Conservation (phyloP, 1,140 invertebrate species). For the Helicoverpa armigera region DNA sequence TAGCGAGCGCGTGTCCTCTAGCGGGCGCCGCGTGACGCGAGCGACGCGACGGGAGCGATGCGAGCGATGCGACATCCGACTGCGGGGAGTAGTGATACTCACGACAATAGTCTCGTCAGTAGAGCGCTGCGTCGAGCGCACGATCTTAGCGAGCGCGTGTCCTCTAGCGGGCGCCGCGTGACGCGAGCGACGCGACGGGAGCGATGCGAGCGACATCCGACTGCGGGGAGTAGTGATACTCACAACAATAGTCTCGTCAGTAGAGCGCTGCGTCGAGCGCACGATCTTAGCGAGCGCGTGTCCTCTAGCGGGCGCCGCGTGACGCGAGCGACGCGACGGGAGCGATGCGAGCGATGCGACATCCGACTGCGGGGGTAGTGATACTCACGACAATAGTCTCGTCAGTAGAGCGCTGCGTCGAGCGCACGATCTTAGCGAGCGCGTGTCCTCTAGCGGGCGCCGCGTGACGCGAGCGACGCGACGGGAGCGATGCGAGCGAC, state of each 20-base stretch:
- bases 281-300: slow-evolving; percentile 93
- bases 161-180: slow-evolving; percentile 93
- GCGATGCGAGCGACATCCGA: slow-evolving; percentile 91
- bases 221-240: slow-evolving; percentile 87
- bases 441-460: slow-evolving; percentile 92
- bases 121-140: slow-evolving; percentile 88
- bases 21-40: slow-evolving; percentile 94
- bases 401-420: slow-evolving; percentile 88
- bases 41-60: slow-evolving; percentile 91
- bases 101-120: slow-evolving; percentile 92
- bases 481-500: slow-evolving; percentile 91
- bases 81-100: slow-evolving; percentile 80
- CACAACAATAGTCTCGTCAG: slow-evolving; percentile 92
- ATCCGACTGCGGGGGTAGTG: slow-evolving; percentile 88
- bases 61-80: slow-evolving; percentile 91
- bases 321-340: slow-evolving; percentile 92
- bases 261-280: slow-evolving; percentile 87
- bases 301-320: slow-evolving; percentile 92
- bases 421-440: slow-evolving; percentile 91
- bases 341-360: slow-evolving; percentile 91
- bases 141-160: slow-evolving; percentile 92
- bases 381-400: slow-evolving; percentile 91
- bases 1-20: slow-evolving; percentile 91
- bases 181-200: slow-evolving; percentile 92
- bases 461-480: slow-evolving; percentile 93